Evolutionary conservation across 1,140 invertebrate genomes (phyloP).

Genomic region (Conus betulinus): DNA sequence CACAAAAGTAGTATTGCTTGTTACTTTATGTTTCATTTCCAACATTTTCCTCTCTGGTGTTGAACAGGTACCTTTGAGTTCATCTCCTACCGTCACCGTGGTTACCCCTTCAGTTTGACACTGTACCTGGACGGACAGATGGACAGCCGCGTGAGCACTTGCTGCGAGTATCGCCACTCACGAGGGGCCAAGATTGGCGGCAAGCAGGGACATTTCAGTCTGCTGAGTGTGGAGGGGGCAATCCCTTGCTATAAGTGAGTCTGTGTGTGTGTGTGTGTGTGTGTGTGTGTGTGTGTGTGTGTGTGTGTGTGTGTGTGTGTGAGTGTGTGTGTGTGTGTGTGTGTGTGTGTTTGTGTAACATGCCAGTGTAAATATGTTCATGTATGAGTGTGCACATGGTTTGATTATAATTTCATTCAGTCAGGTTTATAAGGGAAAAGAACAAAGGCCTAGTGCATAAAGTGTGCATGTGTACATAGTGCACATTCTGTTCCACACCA

Average conservation of each 20-base stretch:
- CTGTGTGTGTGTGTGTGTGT: no score
- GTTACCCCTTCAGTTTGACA: slow-evolving; percentile 75
- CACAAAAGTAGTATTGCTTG: no score
- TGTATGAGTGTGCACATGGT: no score
- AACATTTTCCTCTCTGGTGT: not conserved
- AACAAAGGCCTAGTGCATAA: no score
- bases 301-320: not conserved
- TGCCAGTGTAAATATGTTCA: no score
- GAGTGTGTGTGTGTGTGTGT: not conserved
- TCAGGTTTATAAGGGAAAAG: no score
- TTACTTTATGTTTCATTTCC: no score
- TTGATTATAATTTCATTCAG: no score
- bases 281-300: no score
- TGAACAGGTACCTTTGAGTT: slow-evolving; percentile 72
- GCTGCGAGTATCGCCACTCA: slow-evolving; percentile 75
- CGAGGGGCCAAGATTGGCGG: slow-evolving; percentile 71
- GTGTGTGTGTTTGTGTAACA: not conserved
- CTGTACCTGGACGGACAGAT: slow-evolving; percentile 73
- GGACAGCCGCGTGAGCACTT: slow-evolving; percentile 72
- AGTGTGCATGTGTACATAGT: no score
- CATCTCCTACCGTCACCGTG: slow-evolving; percentile 73
- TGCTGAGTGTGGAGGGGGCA: slow-evolving; percentile 65
- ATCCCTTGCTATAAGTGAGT: slow-evolving; percentile 74
- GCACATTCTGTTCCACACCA: no score
- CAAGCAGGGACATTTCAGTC: slow-evolving; percentile 72